Conservation (phyloP, 1,140 invertebrate species). For the Bombus confusus region DNA sequence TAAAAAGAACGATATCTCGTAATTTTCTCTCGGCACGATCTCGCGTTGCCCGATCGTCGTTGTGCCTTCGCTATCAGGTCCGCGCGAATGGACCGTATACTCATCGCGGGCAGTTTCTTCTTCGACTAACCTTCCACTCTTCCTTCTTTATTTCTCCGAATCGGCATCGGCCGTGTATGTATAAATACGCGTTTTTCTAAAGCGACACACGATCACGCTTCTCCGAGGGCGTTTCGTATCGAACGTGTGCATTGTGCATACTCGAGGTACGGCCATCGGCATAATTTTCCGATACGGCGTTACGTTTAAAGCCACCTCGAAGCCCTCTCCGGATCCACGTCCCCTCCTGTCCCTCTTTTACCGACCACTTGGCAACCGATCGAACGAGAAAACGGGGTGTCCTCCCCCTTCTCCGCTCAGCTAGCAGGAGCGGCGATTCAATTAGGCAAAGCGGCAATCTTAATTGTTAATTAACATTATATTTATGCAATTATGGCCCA, state of each 20-base stretch:
- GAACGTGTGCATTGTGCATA: constrained; percentile 10
- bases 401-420: background rate
- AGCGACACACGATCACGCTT: constrained; percentile 17
- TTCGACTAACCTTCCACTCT: background rate
- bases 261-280: constrained; percentile 54
- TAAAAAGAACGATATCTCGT: constrained; percentile 21
- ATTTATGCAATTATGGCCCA: constrained; percentile 77
- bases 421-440: constrained; percentile 70
- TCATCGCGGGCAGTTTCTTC: background rate
- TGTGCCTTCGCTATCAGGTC: background rate
- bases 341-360: background rate
- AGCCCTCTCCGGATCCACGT: constrained; percentile 1
- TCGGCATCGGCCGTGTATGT: background rate
- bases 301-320: constrained; percentile 66
- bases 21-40: background rate
- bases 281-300: constrained; percentile 74
- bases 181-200: constrained; percentile 23
- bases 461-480: constrained; percentile 80
- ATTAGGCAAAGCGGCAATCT: constrained; percentile 76
- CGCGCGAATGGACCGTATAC: no score
- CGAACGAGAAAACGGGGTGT: constrained; percentile 10
- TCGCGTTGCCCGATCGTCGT: background rate
- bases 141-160: constrained; percentile 29
- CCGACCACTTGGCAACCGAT: constrained; percentile 22
- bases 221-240: constrained; percentile 30